Evolutionary conservation across 2,113 vertebrate species (phyloP).

Genomic region (Trematomus loennbergii): DNA sequence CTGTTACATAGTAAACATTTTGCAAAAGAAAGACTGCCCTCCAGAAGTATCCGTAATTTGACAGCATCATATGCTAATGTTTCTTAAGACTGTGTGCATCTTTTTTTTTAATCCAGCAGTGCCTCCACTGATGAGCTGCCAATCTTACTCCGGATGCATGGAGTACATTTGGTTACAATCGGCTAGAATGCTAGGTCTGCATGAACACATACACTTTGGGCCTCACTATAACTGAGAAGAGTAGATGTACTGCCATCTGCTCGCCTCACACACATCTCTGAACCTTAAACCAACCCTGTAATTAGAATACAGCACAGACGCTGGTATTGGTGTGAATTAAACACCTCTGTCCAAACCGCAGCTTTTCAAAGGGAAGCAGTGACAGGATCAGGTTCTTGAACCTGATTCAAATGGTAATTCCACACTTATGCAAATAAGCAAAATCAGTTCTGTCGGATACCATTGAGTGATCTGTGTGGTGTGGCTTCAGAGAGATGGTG

Average conservation of each 20-base stretch:
- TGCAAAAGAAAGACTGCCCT: background rate
- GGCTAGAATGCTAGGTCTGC: background rate
- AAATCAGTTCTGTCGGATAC: slow-evolving; percentile 27
- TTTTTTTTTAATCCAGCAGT: slow-evolving; percentile 6
- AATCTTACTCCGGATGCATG: slow-evolving; percentile 17
- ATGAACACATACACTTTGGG: slow-evolving; percentile 16
- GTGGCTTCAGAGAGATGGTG: slow-evolving; percentile 33
- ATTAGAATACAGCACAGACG: slow-evolving; percentile 39
- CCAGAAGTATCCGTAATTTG: background rate
- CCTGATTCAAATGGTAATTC: slow-evolving; percentile 52
- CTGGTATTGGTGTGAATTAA: slow-evolving; percentile 38
- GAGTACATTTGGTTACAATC: slow-evolving; percentile 21
- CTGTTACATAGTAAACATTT: background rate
- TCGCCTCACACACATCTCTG: slow-evolving; percentile 13
- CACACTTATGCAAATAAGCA: slow-evolving; percentile 26
- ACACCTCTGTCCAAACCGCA: slow-evolving; percentile 20
- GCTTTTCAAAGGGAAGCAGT: slow-evolving; percentile 45
- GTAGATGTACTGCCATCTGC: slow-evolving; percentile 7
- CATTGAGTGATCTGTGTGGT: slow-evolving; percentile 6
- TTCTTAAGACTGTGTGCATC: background rate
- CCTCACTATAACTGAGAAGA: no score
- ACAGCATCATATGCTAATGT: background rate
- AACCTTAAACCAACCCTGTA: slow-evolving; percentile 15
- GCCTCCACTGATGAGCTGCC: slow-evolving; percentile 30
- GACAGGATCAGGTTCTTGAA: slow-evolving; percentile 38